Base-by-base conservation (phyloP, 2,888 invertebrate genomes). In the Harpalus rubripes region DNA sequence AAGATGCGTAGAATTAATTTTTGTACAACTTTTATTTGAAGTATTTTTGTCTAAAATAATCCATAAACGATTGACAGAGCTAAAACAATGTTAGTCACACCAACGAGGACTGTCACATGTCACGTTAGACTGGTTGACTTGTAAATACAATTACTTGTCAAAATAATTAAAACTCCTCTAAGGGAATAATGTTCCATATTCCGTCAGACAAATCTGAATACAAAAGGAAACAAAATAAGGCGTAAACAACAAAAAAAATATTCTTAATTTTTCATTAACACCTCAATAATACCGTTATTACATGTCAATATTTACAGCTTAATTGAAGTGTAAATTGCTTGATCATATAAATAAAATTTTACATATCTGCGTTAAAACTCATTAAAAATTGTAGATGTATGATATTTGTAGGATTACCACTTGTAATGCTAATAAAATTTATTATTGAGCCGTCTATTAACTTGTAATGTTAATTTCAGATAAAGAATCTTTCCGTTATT, bases 381-480 rank as follows among this genome's bases (percentile, higher is more conserved):
- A 68, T 68, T 68, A 68, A 68, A 65, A 68, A 39, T 15, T 68
- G 12, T 26, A 63, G 63, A 26, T 63, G 26, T 26, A 6, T n/a
- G 68, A 41, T 68, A 68, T 39, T 68, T 39, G 32, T 39, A 12
- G 68, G 26, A 32, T 59, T 68, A 26, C 32, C 15, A 12, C 32
- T 68, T 39, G 68, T 68, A 68, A 32, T 39, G 32, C 68, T 68
- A 68, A 68, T 68, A 68, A 39, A 39, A 68, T 5, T 32, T 68
- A 68, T 39, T 68, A 68, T 68, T n/a, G 15, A 74, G 52, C 52
- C 74, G 44, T 44, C 74, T 52, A 74, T 74, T 74, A 74, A 44
- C 16, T 74, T 74, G 52, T 74, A 74, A 74, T 74, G 74, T 74
- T 52, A 74, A 74, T 74, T 74, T 22, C 44, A 74, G 74, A 74